phyloP scores from a whole-genome alignment of 2,797 vertebrate species.

The Tinamus major region DNA sequence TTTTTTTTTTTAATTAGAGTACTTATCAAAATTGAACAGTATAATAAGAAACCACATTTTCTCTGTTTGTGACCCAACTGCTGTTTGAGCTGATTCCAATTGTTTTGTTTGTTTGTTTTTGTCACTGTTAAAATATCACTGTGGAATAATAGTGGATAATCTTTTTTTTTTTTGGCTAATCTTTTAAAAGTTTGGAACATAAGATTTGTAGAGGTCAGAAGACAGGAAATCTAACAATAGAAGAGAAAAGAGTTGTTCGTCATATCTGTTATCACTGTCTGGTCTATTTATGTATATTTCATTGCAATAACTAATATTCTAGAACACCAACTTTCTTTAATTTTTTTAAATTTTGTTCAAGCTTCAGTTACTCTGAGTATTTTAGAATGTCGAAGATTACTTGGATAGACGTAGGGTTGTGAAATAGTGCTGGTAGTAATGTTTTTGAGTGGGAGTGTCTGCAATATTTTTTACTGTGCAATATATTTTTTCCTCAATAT shows the following conservation, averaged over 20 bases:
- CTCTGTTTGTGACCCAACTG: background rate
- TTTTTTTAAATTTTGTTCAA: background rate
- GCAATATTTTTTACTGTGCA: background rate
- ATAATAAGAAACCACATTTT: slow-evolving; percentile 19
- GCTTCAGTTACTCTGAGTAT: background rate
- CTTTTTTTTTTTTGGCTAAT: background rate
- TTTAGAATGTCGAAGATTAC: background rate
- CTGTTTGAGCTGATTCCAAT: background rate
- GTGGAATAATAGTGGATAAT: background rate
- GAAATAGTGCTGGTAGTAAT: background rate
- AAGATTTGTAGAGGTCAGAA: background rate
- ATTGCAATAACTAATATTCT: background rate
- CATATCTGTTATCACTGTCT: background rate
- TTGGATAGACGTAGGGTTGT: background rate
- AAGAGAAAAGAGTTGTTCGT: slow-evolving; percentile 5
- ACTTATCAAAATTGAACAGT: slow-evolving; percentile 63
- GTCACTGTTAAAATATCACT: background rate
- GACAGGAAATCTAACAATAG: background rate
- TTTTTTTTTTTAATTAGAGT: slow-evolving; percentile 53
- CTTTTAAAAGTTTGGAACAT: background rate
- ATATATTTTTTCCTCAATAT: background rate
- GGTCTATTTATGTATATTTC: background rate
- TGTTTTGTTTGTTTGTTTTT: background rate
- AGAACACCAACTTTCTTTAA: background rate
- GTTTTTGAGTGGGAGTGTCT: background rate